Conservation (phyloP, 2,797 vertebrate genomes). For the Ctenopoma kingsleyae region DNA sequence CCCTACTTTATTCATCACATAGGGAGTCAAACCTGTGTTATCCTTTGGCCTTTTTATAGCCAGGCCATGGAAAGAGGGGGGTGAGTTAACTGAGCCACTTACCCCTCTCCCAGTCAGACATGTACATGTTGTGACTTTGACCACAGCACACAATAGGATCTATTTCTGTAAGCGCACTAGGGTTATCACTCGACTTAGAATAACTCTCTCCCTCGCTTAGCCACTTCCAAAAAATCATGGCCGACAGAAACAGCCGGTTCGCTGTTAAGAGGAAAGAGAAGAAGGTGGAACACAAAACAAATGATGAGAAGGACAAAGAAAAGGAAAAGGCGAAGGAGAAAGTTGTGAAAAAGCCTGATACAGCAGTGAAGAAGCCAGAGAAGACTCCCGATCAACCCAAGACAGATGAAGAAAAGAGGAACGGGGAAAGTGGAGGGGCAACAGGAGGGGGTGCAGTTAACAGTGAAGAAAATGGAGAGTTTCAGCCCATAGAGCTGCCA, state of each 20-base stretch:
- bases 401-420: slow-evolving; percentile 56
- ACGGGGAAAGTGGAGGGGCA: slow-evolving; percentile 58
- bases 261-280: slow-evolving; percentile 80
- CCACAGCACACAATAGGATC: slow-evolving; percentile 77
- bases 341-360: slow-evolving; percentile 59
- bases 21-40: slow-evolving; percentile 22
- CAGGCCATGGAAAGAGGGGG: slow-evolving; percentile 62
- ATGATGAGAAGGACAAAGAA: slow-evolving; percentile 70
- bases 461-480: slow-evolving; percentile 82
- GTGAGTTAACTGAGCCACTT: slow-evolving; percentile 55
- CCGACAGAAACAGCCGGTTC: slow-evolving; percentile 78
- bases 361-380: slow-evolving; percentile 65
- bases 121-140: slow-evolving; percentile 63
- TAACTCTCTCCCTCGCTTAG: slow-evolving; percentile 27
- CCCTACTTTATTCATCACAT: slow-evolving; percentile 1
- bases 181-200: slow-evolving; percentile 71
- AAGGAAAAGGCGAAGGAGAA: slow-evolving; percentile 65
- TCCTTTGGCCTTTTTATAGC: slow-evolving; percentile 74
- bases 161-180: slow-evolving; percentile 75
- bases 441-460: slow-evolving; percentile 53
- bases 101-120: slow-evolving; percentile 49
- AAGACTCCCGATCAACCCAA: slow-evolving; percentile 47
- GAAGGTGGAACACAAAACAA: slow-evolving; percentile 73
- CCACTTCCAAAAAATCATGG: slow-evolving; percentile 77
- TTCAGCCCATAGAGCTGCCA: slow-evolving; percentile 91